phyloP scores from a whole-genome alignment of 1,140 invertebrate genomes.

The Drosophila kurseongensis region DNA sequence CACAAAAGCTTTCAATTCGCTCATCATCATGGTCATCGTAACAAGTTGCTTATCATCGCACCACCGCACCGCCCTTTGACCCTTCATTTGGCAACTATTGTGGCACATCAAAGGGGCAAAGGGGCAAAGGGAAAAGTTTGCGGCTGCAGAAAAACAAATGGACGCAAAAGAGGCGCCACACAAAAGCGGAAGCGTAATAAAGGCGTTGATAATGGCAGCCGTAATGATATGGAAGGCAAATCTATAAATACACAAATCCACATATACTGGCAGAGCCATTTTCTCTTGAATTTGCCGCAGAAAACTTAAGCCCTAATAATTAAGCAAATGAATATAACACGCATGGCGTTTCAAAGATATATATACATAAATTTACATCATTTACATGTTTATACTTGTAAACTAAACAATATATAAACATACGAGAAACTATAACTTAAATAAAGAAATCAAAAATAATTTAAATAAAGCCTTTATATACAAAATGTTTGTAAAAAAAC shows the following conservation, averaged over 20 bases:
- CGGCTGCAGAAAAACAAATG: conserved; percentile 25
- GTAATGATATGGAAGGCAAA: conserved; percentile 27
- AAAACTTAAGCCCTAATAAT: no score
- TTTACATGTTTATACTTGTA: no score
- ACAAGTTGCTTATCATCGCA: conserved; percentile 56
- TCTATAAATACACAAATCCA: conserved; percentile 25
- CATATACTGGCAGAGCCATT: neutral
- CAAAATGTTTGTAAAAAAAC: no score
- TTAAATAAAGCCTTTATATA: no score
- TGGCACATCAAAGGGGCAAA: conserved; percentile 39
- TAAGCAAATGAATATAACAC: no score
- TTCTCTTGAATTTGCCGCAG: no score
- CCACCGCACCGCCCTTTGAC: neutral
- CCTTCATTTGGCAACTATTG: conserved; percentile 25
- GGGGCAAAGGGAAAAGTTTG: conserved; percentile 31
- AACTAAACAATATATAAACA: no score
- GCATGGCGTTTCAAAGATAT: no score
- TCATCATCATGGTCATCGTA: conserved; percentile 58
- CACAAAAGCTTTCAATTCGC: conserved; percentile 36
- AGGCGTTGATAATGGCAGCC: conserved; percentile 45
- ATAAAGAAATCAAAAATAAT: no score
- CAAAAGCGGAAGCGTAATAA: conserved; percentile 36
- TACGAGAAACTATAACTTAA: no score
- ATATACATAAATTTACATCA: no score
- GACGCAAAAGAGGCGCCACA: conserved; percentile 18